Conservation (phyloP, 2,888 invertebrate genomes). For the Clivina fossor region DNA sequence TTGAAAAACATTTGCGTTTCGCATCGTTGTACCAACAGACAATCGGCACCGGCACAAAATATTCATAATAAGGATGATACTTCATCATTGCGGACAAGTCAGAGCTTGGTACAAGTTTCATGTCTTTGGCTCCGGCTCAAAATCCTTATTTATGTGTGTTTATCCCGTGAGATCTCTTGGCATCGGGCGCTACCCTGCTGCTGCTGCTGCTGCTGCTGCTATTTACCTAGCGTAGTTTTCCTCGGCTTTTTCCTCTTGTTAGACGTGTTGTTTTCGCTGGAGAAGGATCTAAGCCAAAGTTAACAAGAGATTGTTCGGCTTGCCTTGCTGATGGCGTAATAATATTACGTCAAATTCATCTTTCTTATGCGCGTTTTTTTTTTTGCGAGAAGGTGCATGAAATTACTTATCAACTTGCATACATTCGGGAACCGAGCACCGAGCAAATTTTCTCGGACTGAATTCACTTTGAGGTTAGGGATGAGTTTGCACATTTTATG, state of each 20-base stretch:
- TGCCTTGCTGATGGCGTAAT: conserved; percentile 26
- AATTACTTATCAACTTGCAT: conserved; percentile 17
- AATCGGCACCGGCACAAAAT: conserved; percentile 20
- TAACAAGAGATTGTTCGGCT: conserved; percentile 30
- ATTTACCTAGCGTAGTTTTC: conserved; percentile 27
- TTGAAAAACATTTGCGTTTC: conserved; percentile 13
- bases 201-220: conserved; percentile 1
- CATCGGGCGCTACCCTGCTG: conserved; percentile 7
- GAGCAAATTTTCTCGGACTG: conserved; percentile 26
- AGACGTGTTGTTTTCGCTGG: conserved; percentile 11
- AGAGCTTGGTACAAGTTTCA: conserved; percentile 16
- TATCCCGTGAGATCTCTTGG: conserved; percentile 38
- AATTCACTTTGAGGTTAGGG: conserved; percentile 24
- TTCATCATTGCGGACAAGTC: conserved; percentile 26
- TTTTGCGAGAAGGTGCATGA: too few species aligned
- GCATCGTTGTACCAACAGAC: too few species aligned
- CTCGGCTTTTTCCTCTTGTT: conserved; percentile 17
- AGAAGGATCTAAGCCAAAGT: conserved; percentile 24
- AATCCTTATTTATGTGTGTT: conserved; percentile 47
- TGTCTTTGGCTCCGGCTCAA: conserved; percentile 38
- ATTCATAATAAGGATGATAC: conserved; percentile 26
- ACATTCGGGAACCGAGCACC: conserved; percentile 2
- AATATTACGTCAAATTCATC: conserved; percentile 32
- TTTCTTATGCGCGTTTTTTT: conserved; percentile 27
- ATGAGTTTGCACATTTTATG: conserved; percentile 22